These are phyloP conservation scores for Petrolisthes cinctipes DNA, from an alignment of 2,888 invertebrate species.

Conservation along the genomic window DNA sequence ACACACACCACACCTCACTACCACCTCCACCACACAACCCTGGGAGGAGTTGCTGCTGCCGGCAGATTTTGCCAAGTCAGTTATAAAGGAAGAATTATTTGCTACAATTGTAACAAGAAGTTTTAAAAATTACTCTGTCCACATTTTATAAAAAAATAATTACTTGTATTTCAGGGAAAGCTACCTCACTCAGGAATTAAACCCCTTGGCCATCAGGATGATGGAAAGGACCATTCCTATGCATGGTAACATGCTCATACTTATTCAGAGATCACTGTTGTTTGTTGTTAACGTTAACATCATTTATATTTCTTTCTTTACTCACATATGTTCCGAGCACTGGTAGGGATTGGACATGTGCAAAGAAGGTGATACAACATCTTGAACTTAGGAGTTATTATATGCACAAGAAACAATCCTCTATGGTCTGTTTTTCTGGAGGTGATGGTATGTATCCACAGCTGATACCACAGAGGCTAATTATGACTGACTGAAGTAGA, in stretches of 20 bases:
- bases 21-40: constrained; percentile 41
- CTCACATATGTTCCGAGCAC: background rate
- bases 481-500: too few relatives aligned
- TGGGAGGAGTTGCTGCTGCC: constrained; percentile 31
- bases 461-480: background rate
- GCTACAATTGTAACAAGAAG: background rate
- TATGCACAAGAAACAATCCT: constrained; percentile 50
- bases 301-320: background rate
- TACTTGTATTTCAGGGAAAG: background rate
- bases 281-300: too few relatives aligned
- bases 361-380: constrained; percentile 43
- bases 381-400: constrained; percentile 34
- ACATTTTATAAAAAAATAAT: background rate
- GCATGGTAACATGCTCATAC: too few relatives aligned
- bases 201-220: too few relatives aligned
- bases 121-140: background rate
- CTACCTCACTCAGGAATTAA: background rate
- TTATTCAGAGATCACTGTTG: too few relatives aligned
- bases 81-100: background rate
- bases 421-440: background rate
- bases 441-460: too few relatives aligned
- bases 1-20: constrained; percentile 32
- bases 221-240: too few relatives aligned
- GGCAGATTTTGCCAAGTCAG: background rate
- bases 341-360: constrained; percentile 48